Evolutionary conservation across 2,113 vertebrate genomes (phyloP), one percentile per base, ranked within the genome.

Genomic region (Herpetotheres cachinnans): DNA sequence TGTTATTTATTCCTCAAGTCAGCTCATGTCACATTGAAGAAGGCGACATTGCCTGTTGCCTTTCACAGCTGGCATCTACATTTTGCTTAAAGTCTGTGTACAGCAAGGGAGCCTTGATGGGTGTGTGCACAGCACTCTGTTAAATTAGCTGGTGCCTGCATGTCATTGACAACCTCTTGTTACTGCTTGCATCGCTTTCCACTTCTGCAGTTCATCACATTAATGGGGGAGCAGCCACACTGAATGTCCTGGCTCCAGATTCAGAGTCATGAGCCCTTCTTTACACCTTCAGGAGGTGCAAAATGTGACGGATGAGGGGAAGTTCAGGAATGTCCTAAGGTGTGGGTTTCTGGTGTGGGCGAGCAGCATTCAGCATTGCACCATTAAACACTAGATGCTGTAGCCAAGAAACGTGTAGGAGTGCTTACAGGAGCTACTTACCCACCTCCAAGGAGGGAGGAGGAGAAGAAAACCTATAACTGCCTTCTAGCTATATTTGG

Each of bases 341-440:
- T 26, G 25, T 61, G 27, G 16, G 15, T 32, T 14, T 32, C 42
- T 58, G 22, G 5, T 42, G 52, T 42, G 30, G 71, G 49, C 3
- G 3, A 63, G 47, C 65, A 76, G 63, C 44, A 10, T 63, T 47
- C 27, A 40, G 13, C 19, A 10, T 17, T 42, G 54, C 22, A 72
- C 36, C 19, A 10, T 2, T 74, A 56, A 82, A 13, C 25, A 34
- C 12, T 7, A 32, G 17, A 14, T 2, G 2, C 12, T 1, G 2
- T 9, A 54, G 81, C 52, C 40, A 77, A 76, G 52, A 25, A 59
- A 2, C 34, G 22, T 1, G 0, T 17, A 52, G 24, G 34, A 88
- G 19, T 29, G 30, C 52, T 83, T 73, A 15, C 16, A 58, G n/a
- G 46, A 93, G 11, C 36, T 50, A 9, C 9, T 36, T 38, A 65